phyloP scores from a whole-genome alignment of 37 sponge, comb jelly and placozoan species.

The Agelas oroides region DNA sequence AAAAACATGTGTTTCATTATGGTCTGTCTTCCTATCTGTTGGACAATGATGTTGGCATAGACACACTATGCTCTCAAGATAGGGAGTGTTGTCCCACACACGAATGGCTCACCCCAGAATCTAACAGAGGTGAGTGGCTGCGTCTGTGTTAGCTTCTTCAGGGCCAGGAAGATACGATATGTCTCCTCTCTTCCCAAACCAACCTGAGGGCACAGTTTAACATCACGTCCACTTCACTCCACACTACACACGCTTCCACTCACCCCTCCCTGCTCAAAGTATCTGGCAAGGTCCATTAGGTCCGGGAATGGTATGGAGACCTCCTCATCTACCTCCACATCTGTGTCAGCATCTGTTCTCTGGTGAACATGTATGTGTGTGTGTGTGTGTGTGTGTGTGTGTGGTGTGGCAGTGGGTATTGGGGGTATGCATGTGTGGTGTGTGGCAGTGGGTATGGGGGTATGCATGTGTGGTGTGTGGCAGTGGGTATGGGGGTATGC shows the following conservation, averaged over 20 bases:
- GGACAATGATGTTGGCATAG: no score
- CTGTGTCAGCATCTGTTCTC: slow-evolving; percentile 64
- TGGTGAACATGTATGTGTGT: no score
- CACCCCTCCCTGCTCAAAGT: slow-evolving; percentile 93
- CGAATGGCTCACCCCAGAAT: slow-evolving; percentile 89
- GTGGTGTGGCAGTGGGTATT: no score
- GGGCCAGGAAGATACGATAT: slow-evolving; percentile 84
- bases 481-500: no score
- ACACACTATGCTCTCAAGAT: slow-evolving; percentile 1
- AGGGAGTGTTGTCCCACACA: background rate
- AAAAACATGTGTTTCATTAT: no score
- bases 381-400: no score
- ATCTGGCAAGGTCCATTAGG: slow-evolving; percentile 77
- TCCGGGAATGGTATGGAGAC: slow-evolving; percentile 88
- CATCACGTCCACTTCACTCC: no score
- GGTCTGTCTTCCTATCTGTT: no score
- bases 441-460: no score
- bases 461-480: no score
- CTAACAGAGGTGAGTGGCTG: slow-evolving; percentile 77
- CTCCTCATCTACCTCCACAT: slow-evolving; percentile 91
- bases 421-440: no score
- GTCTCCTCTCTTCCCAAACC: slow-evolving; percentile 86
- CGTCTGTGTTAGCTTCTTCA: slow-evolving; percentile 87
- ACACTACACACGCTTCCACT: no score
- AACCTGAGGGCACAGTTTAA: slow-evolving; percentile 61